Conservation (phyloP, 2,797 vertebrate species). For the Pitangus sulphuratus region DNA sequence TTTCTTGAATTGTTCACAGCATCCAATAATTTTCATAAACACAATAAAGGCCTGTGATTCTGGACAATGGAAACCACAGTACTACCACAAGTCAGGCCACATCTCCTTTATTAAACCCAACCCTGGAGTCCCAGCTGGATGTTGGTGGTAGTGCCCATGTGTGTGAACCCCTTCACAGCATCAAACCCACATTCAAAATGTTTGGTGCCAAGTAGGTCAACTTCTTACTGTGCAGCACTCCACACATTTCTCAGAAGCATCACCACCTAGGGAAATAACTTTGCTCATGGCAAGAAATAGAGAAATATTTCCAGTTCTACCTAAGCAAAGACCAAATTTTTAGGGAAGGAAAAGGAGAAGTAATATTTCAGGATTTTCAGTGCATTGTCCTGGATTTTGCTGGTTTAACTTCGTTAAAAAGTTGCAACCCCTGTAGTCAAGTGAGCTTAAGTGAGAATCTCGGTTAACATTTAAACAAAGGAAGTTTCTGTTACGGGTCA, state of each 20-base stretch:
- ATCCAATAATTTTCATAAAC: constrained; percentile 8
- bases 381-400: background rate
- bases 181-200: background rate
- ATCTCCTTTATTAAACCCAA: background rate
- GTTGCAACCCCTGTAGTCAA: background rate
- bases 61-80: background rate
- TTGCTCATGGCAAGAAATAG: background rate
- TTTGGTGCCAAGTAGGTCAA: background rate
- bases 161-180: background rate
- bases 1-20: background rate
- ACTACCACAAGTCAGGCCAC: background rate
- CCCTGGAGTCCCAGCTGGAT: rapidly evolving
- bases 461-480: background rate
- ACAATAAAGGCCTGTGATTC: background rate
- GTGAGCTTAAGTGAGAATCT: background rate
- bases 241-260: background rate
- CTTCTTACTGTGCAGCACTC: background rate
- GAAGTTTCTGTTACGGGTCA: background rate
- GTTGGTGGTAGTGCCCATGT: background rate
- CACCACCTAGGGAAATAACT: background rate
- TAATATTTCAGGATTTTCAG: background rate
- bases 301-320: background rate
- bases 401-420: background rate
- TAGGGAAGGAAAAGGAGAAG: rapidly evolving
- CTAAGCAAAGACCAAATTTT: background rate